A percentile compares a stretch with the other conserved stretches of the same genome.
Evolutionary conservation across 2,888 invertebrate genomes (phyloP).

Genomic region (Tetropium fuscum): DNA sequence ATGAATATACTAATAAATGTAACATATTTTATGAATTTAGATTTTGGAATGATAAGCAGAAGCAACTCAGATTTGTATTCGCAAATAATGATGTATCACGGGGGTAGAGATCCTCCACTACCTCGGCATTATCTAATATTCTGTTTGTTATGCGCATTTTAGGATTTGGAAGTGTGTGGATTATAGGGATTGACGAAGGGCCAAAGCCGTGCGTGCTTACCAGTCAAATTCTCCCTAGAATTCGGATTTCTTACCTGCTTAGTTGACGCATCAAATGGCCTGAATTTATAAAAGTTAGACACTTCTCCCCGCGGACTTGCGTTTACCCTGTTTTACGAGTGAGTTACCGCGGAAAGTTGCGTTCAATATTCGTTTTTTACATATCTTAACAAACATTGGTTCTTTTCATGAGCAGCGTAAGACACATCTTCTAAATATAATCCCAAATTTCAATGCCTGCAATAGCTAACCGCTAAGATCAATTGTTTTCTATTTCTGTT

Average conservation of each 20-base stretch:
- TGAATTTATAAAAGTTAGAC: not conserved
- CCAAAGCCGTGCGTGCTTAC: conserved; percentile 6
- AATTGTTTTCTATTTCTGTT: too few relatives aligned
- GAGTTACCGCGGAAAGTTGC: too few relatives aligned
- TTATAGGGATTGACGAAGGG: conserved; percentile 23
- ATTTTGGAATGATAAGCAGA: not conserved
- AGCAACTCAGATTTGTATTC: conserved; percentile 6
- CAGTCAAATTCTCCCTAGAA: conserved; percentile 6
- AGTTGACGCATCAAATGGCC: conserved; percentile 2
- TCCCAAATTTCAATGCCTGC: too few relatives aligned
- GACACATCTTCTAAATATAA: too few relatives aligned
- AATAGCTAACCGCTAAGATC: too few relatives aligned
- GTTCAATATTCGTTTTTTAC: too few relatives aligned
- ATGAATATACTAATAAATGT: not conserved
- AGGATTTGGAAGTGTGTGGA: conserved; percentile 27
- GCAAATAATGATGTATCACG: conserved; percentile 18
- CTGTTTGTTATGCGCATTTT: conserved; percentile 29
- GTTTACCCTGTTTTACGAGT: too few relatives aligned
- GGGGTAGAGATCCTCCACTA: not conserved
- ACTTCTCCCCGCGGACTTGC: not conserved
- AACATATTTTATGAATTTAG: too few relatives aligned
- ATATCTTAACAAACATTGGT: too few relatives aligned
- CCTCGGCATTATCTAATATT: conserved; percentile 29
- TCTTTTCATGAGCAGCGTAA: too few relatives aligned
- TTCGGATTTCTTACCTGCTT: conserved; percentile 14